phyloP scores from a whole-genome alignment of 1,140 invertebrate species.

The Palaemon carinicauda region DNA sequence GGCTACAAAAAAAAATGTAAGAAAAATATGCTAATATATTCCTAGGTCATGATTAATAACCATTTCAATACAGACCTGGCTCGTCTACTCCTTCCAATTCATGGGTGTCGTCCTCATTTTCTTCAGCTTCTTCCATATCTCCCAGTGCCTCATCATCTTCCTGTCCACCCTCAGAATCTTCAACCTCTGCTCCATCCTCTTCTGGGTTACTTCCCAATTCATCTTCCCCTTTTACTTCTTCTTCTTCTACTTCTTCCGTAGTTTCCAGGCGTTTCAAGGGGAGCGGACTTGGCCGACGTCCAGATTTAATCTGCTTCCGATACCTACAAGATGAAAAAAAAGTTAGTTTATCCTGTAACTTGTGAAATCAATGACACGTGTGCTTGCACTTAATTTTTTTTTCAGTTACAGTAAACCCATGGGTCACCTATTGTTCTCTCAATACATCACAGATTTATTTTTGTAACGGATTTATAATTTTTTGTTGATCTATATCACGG shows the following conservation, averaged over 20 bases:
- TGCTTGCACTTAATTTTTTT: too few species aligned
- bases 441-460: too few species aligned
- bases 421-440: too few species aligned
- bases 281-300: background rate
- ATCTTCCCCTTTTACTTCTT: background rate
- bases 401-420: too few species aligned
- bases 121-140: background rate
- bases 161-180: background rate
- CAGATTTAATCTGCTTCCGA: slow-evolving; percentile 36
- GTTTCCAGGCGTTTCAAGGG: background rate
- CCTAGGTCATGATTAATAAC: too few species aligned
- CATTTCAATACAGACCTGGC: background rate
- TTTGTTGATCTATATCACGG: too few species aligned
- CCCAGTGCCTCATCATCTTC: background rate
- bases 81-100: background rate
- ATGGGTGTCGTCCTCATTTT: background rate
- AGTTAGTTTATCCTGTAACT: too few species aligned
- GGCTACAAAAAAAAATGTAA: too few species aligned
- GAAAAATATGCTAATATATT: too few species aligned
- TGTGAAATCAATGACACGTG: too few species aligned
- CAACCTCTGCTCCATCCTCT: background rate
- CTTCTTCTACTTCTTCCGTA: background rate
- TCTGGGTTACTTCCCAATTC: background rate
- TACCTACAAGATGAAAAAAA: too few species aligned
- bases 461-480: too few species aligned